Evolutionary conservation across 2,113 vertebrate genomes (phyloP).

Genomic region (Caretta caretta): DNA sequence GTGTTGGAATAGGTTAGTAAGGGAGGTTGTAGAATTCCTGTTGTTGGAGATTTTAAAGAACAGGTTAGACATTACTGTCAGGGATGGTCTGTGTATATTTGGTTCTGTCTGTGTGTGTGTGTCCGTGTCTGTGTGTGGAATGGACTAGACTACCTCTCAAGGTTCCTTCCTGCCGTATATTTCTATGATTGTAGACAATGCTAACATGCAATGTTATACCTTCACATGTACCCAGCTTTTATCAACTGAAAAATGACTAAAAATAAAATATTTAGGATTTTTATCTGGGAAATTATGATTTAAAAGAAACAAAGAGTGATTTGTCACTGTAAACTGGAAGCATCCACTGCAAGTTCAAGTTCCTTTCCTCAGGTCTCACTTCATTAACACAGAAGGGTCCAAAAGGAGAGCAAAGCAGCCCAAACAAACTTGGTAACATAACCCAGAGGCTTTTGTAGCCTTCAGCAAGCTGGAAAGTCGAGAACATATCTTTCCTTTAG

Average conservation of each 20-base stretch:
- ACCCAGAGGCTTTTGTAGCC: not conserved
- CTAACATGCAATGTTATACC: rapidly evolving
- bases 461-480: not conserved
- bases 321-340: not conserved
- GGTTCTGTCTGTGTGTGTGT: not conserved
- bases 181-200: rapidly evolving
- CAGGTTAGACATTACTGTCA: no score
- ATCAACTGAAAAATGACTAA: not conserved
- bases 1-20: no score
- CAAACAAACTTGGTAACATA: not conserved
- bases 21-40: no score
- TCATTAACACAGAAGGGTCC: not conserved
- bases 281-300: not conserved
- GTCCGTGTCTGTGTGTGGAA: not conserved
- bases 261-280: not conserved
- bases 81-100: not conserved
- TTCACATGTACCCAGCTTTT: not conserved
- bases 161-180: not conserved
- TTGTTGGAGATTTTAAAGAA: no score
- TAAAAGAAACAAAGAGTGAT: not conserved
- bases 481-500: not conserved
- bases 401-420: not conserved
- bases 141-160: not conserved
- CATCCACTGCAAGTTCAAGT: not conserved
- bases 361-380: not conserved